These are phyloP conservation scores for Ophioderma brevispina DNA, from an alignment of 35 echinoderm and acorn worm species.

Conservation along the genomic window DNA sequence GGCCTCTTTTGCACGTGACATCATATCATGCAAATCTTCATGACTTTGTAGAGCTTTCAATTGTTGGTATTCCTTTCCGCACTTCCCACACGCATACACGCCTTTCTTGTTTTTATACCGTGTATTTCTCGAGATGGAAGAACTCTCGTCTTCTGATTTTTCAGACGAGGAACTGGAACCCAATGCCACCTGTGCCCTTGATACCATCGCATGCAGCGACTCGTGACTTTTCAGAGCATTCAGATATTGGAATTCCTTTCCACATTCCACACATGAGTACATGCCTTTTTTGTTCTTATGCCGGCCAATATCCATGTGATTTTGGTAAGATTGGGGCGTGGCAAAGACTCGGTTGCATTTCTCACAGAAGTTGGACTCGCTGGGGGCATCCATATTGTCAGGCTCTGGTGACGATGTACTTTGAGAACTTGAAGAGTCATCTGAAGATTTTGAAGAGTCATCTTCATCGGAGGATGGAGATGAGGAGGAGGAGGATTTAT, in stretches of 20 bases:
- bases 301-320: background rate
- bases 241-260: background rate
- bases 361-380: background rate
- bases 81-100: background rate
- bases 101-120: background rate
- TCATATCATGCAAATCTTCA: background rate
- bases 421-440: background rate
- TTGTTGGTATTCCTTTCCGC: background rate
- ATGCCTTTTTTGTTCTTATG: constrained; percentile 4
- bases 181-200: background rate
- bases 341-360: background rate
- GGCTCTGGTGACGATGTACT: background rate
- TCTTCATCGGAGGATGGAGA: background rate
- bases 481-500: too few species aligned
- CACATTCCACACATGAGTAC: background rate
- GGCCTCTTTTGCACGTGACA: background rate
- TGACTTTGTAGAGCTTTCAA: background rate
- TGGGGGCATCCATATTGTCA: background rate
- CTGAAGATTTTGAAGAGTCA: background rate
- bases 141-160: background rate
- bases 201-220: background rate
- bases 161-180: background rate
- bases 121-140: too few species aligned
- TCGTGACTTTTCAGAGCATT: background rate
- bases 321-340: background rate